Base-by-base conservation (phyloP, 2,888 invertebrate species). In the Watsonalla cultraria region DNA sequence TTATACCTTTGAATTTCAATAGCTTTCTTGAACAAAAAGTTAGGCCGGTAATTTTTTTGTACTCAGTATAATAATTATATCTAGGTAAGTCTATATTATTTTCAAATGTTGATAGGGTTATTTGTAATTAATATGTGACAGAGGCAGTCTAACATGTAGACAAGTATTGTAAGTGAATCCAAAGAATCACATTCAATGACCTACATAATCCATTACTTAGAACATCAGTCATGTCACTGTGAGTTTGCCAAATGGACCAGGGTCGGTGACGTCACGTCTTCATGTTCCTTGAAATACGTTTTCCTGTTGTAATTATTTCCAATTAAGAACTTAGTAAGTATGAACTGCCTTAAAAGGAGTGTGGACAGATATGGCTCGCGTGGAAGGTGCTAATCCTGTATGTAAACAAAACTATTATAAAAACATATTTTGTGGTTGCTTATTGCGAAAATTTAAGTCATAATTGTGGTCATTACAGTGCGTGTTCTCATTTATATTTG, bases 261-360 rank as follows among this genome's bases (percentile, higher is more conserved):
- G 54, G 49, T 55, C 47, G 55, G 51, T 78, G 72, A 76, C 80
- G 80, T 77, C 76, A 78, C 48, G 55, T 24, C 45, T 53, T 53
- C 50, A 46, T 51, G 57, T 53, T 53, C 68, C 47, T 69, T 71
- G 69, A 59, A 69, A 65, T 68, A 59, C 50, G 51, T 35, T 35
- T 45, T 49, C 49, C 49, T 49, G 15, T 9, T 49, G 37, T 39
- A n/a, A 48, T 48, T 48, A 49, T 37, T 49, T 45, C 24, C 46
- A 24, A 42, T 39, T 7, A 34, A 34, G 24, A 24, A 24, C 24
- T 24, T 24, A 24, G 24, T 24, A 24, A 24, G 46, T 35, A 13
- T 11, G 34, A 46, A 11, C 52, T 33, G 33, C 46, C 24, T 46
- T 52, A 15, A 37, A 11, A n/a, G 49, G 49, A 13, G 37, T 49